Conservation (phyloP, 2,113 vertebrate species). For the Vombatus ursinus region DNA sequence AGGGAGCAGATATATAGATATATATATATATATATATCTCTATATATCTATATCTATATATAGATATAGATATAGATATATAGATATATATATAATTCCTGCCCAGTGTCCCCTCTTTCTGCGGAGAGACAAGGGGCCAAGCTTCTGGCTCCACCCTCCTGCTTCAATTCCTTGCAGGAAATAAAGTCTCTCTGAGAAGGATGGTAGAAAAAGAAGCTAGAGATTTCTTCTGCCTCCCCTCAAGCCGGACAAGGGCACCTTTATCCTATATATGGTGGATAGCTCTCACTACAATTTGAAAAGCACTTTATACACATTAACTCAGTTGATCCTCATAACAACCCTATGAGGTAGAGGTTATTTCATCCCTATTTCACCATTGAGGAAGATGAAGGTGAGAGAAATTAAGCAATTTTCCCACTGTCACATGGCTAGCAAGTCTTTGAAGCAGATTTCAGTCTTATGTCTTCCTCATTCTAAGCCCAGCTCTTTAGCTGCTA, state of each 20-base stretch:
- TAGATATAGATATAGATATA: no score
- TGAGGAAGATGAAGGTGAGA: neutral
- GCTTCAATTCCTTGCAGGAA: neutral
- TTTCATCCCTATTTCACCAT: neutral
- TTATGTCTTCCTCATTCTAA: neutral
- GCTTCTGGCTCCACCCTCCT: neutral
- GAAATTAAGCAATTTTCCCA: neutral
- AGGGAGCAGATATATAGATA: neutral
- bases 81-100: neutral
- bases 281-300: neutral
- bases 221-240: neutral
- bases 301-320: neutral
- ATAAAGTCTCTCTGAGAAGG: neutral
- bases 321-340: neutral
- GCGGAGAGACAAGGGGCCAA: neutral
- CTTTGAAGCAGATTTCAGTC: neutral
- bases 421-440: neutral
- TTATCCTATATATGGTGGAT: neutral
- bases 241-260: neutral
- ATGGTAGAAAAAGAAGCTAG: neutral
- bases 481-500: neutral
- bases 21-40: no score
- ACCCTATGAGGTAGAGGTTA: neutral
- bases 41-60: no score
- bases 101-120: neutral